Conservation (phyloP, 2,113 vertebrate genomes). For the Diglossa brunneiventris region DNA sequence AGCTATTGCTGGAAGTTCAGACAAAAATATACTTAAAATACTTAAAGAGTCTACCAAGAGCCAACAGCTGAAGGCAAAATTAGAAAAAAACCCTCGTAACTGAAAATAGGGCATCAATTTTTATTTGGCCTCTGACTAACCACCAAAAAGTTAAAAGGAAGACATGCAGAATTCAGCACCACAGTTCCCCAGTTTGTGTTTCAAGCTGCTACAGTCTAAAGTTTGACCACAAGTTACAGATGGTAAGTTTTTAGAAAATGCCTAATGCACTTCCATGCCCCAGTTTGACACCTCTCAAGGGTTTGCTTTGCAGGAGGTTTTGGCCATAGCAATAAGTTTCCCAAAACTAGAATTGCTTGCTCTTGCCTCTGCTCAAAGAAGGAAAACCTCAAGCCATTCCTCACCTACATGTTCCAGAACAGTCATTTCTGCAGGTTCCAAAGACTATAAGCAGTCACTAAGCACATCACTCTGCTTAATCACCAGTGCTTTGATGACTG, state of each 20-base stretch:
- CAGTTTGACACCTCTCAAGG: neutral
- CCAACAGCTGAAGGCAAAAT: slow-evolving; percentile 40
- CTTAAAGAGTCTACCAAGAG: slow-evolving; percentile 18
- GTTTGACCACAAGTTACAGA: neutral
- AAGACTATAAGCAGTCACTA: neutral
- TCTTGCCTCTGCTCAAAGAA: neutral
- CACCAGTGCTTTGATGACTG: neutral
- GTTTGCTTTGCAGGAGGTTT: neutral
- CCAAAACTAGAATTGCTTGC: neutral
- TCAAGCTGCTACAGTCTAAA: neutral
- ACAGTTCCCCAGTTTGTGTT: neutral
- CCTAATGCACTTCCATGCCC: neutral
- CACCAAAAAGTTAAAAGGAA: neutral
- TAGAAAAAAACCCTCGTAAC: neutral
- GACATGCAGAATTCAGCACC: neutral
- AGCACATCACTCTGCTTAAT: neutral
- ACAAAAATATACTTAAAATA: slow-evolving; percentile 40
- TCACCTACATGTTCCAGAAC: neutral
- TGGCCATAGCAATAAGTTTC: neutral
- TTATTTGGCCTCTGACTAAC: slow-evolving; percentile 4
- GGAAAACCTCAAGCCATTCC: neutral
- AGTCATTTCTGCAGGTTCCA: neutral
- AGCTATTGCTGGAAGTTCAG: slow-evolving; percentile 36
- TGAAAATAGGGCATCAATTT: slow-evolving; percentile 3
- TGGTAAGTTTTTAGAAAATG: neutral